Percentiles rank a stretch among this genome's conserved stretches.
phyloP scores from a whole-genome alignment of 2,113 vertebrate species.

The Ancistrus triradiatus region DNA sequence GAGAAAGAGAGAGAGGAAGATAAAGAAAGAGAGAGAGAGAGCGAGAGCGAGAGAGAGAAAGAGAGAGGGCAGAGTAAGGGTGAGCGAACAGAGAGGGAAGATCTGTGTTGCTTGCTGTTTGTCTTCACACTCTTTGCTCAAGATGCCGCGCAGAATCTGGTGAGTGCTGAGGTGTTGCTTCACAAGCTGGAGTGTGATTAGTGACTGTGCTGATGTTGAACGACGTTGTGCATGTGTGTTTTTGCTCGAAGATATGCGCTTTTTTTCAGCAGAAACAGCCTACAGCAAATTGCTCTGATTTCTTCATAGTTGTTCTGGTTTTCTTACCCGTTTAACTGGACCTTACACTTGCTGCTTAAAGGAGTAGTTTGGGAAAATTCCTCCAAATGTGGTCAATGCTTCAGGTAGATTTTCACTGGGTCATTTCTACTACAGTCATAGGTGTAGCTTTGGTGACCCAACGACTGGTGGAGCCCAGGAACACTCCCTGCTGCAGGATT shows the following conservation, averaged over 20 bases:
- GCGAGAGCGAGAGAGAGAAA: slow-evolving; percentile 3
- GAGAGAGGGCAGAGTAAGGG: not conserved
- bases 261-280: not conserved
- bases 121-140: slow-evolving; percentile 20
- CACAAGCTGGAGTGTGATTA: not conserved
- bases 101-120: slow-evolving; percentile 21
- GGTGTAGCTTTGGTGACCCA: too few species aligned
- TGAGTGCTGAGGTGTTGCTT: slow-evolving; percentile 39
- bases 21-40: not conserved
- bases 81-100: slow-evolving; percentile 7
- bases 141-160: slow-evolving; percentile 53
- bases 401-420: too few species aligned
- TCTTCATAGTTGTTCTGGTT: too few species aligned
- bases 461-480: too few species aligned
- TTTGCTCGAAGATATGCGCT: not conserved
- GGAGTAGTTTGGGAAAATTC: too few species aligned
- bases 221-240: not conserved
- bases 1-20: not conserved
- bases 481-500: too few species aligned
- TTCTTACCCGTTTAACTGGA: too few species aligned
- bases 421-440: too few species aligned
- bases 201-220: not conserved
- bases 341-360: too few species aligned
- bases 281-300: not conserved
- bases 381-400: too few species aligned